phyloP scores from a whole-genome alignment of 2,113 vertebrate species.

The Tichodroma muraria region DNA sequence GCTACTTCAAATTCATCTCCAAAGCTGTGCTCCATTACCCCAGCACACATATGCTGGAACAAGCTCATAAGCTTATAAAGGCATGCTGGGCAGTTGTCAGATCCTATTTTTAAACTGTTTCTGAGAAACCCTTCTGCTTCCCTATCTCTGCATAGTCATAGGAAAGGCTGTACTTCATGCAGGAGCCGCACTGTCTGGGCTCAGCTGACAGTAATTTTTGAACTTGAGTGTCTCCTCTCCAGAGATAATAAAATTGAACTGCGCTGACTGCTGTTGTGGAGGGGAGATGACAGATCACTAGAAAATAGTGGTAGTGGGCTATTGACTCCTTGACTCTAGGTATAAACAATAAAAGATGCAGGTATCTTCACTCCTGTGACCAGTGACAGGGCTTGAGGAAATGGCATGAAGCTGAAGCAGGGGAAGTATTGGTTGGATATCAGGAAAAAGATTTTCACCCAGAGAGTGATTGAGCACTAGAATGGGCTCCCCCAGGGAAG shows the following conservation, averaged over 20 bases:
- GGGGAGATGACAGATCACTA: accelerated
- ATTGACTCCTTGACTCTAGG: not conserved
- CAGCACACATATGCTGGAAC: not conserved
- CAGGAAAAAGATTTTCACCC: not conserved
- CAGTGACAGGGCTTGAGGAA: not conserved
- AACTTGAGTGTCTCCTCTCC: not conserved
- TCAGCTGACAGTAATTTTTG: not conserved
- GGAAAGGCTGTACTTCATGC: not conserved
- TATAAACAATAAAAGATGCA: not conserved
- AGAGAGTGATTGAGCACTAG: not conserved
- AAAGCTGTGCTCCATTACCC: not conserved
- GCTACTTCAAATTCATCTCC: not conserved
- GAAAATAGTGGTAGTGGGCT: not conserved
- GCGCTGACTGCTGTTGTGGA: not conserved
- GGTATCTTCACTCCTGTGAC: not conserved
- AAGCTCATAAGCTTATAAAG: slow-evolving; percentile 25
- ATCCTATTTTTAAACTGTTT: slow-evolving; percentile 58
- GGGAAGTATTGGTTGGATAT: not conserved
- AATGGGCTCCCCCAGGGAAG: not conserved
- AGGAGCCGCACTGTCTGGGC: slow-evolving; percentile 22
- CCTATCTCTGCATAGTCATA: not conserved
- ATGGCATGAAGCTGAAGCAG: not conserved
- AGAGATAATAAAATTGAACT: not conserved
- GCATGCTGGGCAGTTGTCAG: slow-evolving; percentile 22
- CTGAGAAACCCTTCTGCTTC: slow-evolving; percentile 33